A percentile compares a stretch with the other conserved stretches of the same genome.
phyloP scores from a whole-genome alignment of 1,140 invertebrate genomes.

The Anagrus nilaparvatae region DNA sequence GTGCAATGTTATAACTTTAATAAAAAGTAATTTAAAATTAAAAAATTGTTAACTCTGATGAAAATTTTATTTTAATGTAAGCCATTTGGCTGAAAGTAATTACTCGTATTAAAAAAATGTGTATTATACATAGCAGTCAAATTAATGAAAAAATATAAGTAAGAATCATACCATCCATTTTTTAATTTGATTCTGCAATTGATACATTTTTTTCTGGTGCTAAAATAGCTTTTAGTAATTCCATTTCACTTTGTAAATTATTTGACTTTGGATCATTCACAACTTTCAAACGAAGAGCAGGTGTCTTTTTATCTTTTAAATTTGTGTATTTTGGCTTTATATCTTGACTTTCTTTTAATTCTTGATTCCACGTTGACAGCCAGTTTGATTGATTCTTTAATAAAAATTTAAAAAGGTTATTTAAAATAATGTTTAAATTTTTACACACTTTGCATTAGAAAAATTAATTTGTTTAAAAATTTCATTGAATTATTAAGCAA shows the following conservation, averaged over 20 bases:
- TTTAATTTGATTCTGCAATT: too few relatives aligned
- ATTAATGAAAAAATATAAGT: too few relatives aligned
- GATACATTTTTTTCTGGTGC: too few relatives aligned
- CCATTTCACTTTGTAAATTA: conserved; percentile 3
- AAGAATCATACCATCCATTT: too few relatives aligned
- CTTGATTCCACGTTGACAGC: conserved; percentile 14
- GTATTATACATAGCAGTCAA: too few relatives aligned
- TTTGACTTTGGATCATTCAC: neutral
- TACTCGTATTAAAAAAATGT: too few relatives aligned
- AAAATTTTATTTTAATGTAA: too few relatives aligned
- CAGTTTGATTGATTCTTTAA: conserved; percentile 9
- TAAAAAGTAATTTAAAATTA: too few relatives aligned
- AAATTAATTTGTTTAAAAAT: neutral
- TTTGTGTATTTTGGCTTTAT: neutral
- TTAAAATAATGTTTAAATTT: neutral
- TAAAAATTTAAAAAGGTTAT: neutral
- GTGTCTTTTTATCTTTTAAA: neutral
- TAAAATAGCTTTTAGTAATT: conserved; percentile 1
- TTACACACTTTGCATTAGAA: neutral
- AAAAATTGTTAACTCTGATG: too few relatives aligned
- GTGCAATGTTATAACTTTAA: too few relatives aligned
- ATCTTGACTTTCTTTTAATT: too few relatives aligned
- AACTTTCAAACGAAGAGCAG: conserved; percentile 6
- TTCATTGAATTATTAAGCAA: neutral
- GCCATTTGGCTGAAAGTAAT: too few relatives aligned